Evolutionary conservation across 1,140 invertebrate genomes (phyloP), one percentile per base, ranked within the genome.

Genomic region (Alviniconcha marisindica): DNA sequence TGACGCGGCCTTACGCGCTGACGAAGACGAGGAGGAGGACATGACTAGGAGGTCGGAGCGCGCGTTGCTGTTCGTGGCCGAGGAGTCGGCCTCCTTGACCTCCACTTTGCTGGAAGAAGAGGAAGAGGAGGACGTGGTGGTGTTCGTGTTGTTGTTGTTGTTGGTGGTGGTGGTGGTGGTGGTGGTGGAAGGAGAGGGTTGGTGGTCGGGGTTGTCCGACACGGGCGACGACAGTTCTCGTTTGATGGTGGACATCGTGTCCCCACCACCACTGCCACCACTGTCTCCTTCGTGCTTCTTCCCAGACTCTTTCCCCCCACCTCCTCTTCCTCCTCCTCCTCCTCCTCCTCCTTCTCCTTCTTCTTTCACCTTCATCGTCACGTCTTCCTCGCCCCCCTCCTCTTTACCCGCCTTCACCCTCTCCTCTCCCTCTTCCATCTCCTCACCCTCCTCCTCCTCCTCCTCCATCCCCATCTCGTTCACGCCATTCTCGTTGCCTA

Each of bases 61-160:
- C 36, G 4, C 21, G 56, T 48, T 48, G 14, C 36, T 33, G 51
- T n/a, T 28, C 7, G 2, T 15, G 10, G 69, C 69, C 4, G 77
- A 54, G 10, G 77, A 78, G 40, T 78, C 77, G 2, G 77, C 77
- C 33, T 78, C 77, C 51, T 78, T 56, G 0, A 78, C 77, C 33
- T 78, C 77, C 31, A 78, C 77, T 38, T 78, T 78, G 77, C 33
- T 54, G 4, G 44, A 48, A 48, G 5, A 10, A 5, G 44, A n/a
- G n/a, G n/a, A n/a, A n/a, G n/a, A n/a, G n/a, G n/a, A n/a, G n/a
- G n/a, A n/a, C n/a, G n/a, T n/a, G n/a, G n/a, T n/a, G n/a, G n/a
- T n/a, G n/a, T n/a, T n/a, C n/a, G n/a, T n/a, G n/a, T n/a, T n/a
- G n/a, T n/a, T n/a, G n/a, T n/a, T n/a, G n/a, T n/a, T n/a, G n/a